These are phyloP conservation scores for Porphyrio hochstetteri DNA, from an alignment of 2,113 vertebrate genomes.

Conservation along the genomic window DNA sequence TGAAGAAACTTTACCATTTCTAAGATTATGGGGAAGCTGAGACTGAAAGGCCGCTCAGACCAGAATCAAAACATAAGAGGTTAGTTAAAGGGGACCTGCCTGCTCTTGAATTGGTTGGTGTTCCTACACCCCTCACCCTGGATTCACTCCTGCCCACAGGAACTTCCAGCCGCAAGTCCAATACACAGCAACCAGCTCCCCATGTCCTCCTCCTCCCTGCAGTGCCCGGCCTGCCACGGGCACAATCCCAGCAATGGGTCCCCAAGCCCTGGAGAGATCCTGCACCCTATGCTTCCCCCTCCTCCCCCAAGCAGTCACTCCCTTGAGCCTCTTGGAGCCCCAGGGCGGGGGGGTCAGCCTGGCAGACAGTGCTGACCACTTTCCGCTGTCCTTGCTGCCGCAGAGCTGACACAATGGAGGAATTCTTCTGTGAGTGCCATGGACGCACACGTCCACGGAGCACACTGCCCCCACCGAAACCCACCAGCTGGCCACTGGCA, in stretches of 20 bases:
- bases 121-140: background rate
- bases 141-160: background rate
- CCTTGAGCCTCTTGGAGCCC: background rate
- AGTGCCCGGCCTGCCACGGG: background rate
- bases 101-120: background rate
- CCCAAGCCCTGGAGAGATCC: background rate
- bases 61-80: rapidly evolving
- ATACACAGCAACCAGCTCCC: background rate
- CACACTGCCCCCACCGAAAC: background rate
- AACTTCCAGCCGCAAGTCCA: background rate
- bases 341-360: background rate
- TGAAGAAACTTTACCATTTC: background rate
- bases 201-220: background rate
- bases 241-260: rapidly evolving
- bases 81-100: background rate
- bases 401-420: background rate
- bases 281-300: rapidly evolving
- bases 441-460: rapidly evolving
- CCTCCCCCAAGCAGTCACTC: rapidly evolving
- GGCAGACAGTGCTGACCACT: rapidly evolving
- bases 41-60: background rate
- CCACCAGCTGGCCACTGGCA: background rate
- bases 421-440: background rate
- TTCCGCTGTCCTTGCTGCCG: rapidly evolving
- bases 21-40: background rate